phyloP scores from a whole-genome alignment of 2,888 invertebrate genomes.

The Miltochrista miniata region DNA sequence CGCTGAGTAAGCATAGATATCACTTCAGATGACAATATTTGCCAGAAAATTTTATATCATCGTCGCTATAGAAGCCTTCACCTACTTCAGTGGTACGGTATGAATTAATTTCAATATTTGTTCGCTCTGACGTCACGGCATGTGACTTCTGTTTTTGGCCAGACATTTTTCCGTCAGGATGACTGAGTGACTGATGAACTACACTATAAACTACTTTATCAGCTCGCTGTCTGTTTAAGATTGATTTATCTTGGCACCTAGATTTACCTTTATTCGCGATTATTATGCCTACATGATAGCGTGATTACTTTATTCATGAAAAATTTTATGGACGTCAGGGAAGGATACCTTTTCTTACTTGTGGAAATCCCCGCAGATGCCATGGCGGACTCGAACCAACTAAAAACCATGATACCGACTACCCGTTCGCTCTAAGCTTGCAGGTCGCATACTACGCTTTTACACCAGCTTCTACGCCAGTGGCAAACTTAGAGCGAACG shows the following conservation, averaged over 20 bases:
- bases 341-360: neutral
- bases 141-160: conserved; percentile 59
- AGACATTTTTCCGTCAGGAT: conserved; percentile 43
- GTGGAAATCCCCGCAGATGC: too few relatives aligned
- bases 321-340: neutral
- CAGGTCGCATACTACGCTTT: too few relatives aligned
- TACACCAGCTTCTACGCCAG: too few relatives aligned
- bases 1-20: neutral
- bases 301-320: conserved; percentile 12
- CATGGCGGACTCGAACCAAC: too few relatives aligned
- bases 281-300: neutral
- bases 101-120: conserved; percentile 54
- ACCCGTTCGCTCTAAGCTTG: too few relatives aligned
- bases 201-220: conserved; percentile 59
- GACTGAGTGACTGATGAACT: conserved; percentile 39
- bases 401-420: too few relatives aligned
- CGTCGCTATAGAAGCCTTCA: conserved; percentile 42
- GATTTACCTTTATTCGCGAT: conserved; percentile 42
- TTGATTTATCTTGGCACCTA: conserved; percentile 71
- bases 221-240: conserved; percentile 56
- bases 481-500: too few relatives aligned
- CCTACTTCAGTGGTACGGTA: conserved; percentile 45
- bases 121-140: conserved; percentile 54
- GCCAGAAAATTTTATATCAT: conserved; percentile 9
- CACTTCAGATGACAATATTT: conserved; percentile 5